Conservation (phyloP, 2,113 vertebrate genomes). For the Diadophis punctatus region DNA sequence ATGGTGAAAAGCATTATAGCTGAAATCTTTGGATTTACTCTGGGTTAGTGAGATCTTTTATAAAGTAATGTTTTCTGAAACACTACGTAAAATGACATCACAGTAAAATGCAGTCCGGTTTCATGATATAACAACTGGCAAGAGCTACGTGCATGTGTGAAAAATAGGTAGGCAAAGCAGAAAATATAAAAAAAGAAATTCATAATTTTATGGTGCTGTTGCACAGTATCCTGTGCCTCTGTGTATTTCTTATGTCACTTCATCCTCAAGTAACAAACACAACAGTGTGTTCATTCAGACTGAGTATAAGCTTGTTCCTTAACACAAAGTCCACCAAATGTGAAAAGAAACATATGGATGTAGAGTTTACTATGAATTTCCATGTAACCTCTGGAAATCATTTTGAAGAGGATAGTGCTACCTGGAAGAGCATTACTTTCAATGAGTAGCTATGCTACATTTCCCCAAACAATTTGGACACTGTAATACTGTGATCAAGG, state of each 20-base stretch:
- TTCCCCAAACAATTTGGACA: background rate
- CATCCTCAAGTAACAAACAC: slow-evolving; percentile 34
- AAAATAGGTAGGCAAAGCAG: slow-evolving; percentile 1
- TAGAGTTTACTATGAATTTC: background rate
- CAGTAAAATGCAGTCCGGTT: slow-evolving; percentile 1
- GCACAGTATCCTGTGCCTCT: slow-evolving; percentile 33
- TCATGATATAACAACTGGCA: slow-evolving; percentile 1
- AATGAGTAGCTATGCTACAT: background rate
- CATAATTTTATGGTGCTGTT: slow-evolving; percentile 3
- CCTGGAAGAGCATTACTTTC: background rate
- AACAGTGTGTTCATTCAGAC: slow-evolving; percentile 45
- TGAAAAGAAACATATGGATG: slow-evolving; percentile 9
- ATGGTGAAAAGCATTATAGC: background rate
- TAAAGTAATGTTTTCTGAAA: slow-evolving; percentile 20
- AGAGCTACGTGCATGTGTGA: background rate
- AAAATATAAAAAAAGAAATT: slow-evolving; percentile 23
- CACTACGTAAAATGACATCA: background rate
- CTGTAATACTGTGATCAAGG: background rate
- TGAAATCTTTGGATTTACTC: background rate
- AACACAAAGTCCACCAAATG: slow-evolving; percentile 29
- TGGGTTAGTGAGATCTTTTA: background rate
- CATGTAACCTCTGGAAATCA: slow-evolving; percentile 6
- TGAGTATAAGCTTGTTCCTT: slow-evolving; percentile 37
- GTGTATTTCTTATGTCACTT: slow-evolving; percentile 44
- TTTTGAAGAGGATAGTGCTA: background rate